phyloP scores from a whole-genome alignment of 2,888 invertebrate species.

The Rambutsinella grinnellia region DNA sequence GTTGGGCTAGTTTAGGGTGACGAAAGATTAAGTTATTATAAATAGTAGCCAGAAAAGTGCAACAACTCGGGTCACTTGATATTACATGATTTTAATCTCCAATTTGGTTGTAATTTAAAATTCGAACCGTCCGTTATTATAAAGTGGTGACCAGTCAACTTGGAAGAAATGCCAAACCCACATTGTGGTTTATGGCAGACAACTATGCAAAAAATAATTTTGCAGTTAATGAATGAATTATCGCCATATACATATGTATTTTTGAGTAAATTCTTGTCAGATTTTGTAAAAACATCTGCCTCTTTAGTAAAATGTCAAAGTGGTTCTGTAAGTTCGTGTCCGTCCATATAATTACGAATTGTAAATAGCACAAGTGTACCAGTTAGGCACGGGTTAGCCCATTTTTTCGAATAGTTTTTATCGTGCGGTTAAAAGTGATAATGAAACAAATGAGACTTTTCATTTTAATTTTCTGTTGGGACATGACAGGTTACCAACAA shows the following conservation, averaged over 20 bases:
- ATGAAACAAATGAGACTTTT: background rate
- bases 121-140: too few relatives aligned
- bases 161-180: background rate
- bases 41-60: background rate
- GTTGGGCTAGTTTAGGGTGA: background rate
- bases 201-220: background rate
- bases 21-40: background rate
- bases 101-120: background rate
- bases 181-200: background rate
- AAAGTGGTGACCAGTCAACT: too few relatives aligned
- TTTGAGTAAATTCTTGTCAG: background rate
- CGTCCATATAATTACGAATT: background rate
- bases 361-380: background rate
- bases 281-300: background rate
- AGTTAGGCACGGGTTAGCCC: background rate
- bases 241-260: background rate
- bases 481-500: too few relatives aligned
- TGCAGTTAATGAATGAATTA: background rate
- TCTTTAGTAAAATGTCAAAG: background rate
- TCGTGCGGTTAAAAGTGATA: background rate
- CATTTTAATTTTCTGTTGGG: too few relatives aligned
- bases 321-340: slow-evolving; percentile 8
- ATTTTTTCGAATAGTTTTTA: background rate
- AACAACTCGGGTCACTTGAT: background rate
- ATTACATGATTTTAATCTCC: background rate